Evolutionary conservation across 2,113 vertebrate genomes (phyloP).

Genomic region (Lontra canadensis): DNA sequence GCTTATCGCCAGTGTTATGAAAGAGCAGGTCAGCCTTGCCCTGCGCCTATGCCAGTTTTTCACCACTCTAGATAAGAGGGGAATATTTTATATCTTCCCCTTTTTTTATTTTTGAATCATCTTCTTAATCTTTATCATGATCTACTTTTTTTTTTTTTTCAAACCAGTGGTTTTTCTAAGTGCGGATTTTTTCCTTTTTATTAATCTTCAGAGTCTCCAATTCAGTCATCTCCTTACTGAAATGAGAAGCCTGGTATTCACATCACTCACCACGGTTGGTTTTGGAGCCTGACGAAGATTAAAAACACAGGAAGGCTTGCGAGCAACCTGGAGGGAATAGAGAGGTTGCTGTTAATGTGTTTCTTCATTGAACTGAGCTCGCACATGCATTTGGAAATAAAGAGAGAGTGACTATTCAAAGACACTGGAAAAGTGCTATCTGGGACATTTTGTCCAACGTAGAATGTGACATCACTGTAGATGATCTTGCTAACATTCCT

Average conservation of each 20-base stretch:
- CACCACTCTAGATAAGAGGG: constrained; percentile 67
- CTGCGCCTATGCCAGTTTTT: constrained; percentile 66
- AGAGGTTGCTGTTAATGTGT: constrained; percentile 80
- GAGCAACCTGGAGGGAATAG: constrained; percentile 79
- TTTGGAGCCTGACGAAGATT: constrained; percentile 79
- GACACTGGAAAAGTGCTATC: constrained; percentile 66
- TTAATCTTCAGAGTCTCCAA: constrained; percentile 79
- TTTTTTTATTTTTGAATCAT: constrained; percentile 60
- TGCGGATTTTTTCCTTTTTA: constrained; percentile 76
- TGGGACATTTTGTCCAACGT: constrained; percentile 54
- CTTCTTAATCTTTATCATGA: constrained; percentile 78
- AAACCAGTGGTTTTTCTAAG: constrained; percentile 77
- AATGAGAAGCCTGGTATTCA: constrained; percentile 79
- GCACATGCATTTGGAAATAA: constrained; percentile 76
- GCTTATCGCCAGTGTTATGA: constrained; percentile 70
- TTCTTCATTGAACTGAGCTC: constrained; percentile 79
- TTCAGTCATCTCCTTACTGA: constrained; percentile 73
- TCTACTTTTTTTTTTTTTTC: constrained; percentile 67
- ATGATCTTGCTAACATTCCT: not conserved
- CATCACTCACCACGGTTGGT: constrained; percentile 76
- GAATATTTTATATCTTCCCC: constrained; percentile 76
- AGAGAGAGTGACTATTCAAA: constrained; percentile 78
- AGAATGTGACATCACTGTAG: not conserved
- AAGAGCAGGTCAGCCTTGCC: constrained; percentile 68
- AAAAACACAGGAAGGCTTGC: constrained; percentile 82